Conservation (phyloP, 2,888 invertebrate species). For the Brachyopa scutellaris region DNA sequence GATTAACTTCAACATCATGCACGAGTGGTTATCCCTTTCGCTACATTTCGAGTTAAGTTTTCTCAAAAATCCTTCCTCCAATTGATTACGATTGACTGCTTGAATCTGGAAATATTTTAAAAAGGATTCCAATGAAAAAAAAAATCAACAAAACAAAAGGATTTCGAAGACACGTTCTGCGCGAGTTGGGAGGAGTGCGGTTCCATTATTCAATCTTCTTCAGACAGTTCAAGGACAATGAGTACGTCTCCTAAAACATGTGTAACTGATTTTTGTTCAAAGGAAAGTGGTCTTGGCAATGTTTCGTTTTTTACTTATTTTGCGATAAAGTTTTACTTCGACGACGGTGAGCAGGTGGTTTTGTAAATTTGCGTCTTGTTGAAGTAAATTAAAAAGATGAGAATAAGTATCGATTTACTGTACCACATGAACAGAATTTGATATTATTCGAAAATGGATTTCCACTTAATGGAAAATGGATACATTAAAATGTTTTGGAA, state of each 20-base stretch:
- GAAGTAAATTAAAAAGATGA: slow-evolving; percentile 2
- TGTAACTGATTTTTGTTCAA: not conserved
- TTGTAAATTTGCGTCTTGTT: not conserved
- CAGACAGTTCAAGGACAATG: not conserved
- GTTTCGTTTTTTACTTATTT: slow-evolving; percentile 4
- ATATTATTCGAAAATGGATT: not conserved
- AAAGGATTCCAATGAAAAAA: not conserved
- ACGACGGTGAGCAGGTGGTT: slow-evolving; percentile 1
- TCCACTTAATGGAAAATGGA: not conserved
- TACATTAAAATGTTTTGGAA: no score
- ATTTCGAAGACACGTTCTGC: not conserved
- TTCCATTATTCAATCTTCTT: not conserved
- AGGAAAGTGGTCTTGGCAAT: not conserved
- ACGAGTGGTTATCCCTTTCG: slow-evolving; percentile 89
- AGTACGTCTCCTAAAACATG: not conserved
- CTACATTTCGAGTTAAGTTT: slow-evolving; percentile 91
- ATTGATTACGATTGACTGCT: slow-evolving; percentile 78
- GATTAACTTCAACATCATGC: slow-evolving; percentile 91
- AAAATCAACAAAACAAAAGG: not conserved
- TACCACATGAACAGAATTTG: not conserved
- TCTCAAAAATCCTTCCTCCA: slow-evolving; percentile 88
- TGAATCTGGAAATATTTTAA: slow-evolving; percentile 80
- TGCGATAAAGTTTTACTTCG: not conserved
- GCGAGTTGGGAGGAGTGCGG: not conserved
- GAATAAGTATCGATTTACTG: not conserved